These are phyloP conservation scores for Drosophila mimetica DNA, from an alignment of 2,888 invertebrate genomes.

Conservation along the genomic window DNA sequence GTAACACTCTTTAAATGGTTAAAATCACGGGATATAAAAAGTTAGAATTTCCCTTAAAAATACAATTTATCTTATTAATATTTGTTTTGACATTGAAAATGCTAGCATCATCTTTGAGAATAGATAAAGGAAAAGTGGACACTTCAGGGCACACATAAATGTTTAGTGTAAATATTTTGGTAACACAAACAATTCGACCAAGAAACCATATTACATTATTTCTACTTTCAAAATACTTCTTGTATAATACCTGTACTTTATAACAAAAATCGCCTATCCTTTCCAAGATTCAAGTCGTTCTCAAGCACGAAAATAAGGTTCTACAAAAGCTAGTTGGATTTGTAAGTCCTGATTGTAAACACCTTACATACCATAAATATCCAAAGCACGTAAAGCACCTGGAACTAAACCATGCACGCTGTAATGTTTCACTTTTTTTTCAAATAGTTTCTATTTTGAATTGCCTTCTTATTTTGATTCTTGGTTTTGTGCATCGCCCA, in stretches of 20 bases:
- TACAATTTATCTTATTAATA: too few relatives aligned
- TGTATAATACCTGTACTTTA: slow-evolving; percentile 11
- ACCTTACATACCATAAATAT: neutral
- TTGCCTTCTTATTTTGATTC: slow-evolving; percentile 42
- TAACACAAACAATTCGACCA: neutral
- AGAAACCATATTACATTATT: neutral
- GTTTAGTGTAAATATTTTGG: too few relatives aligned
- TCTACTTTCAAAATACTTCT: neutral
- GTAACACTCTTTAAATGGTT: neutral
- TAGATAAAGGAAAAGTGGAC: too few relatives aligned
- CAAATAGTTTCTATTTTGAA: slow-evolving; percentile 12
- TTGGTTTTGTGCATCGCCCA: slow-evolving; percentile 26
- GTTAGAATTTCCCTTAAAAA: too few relatives aligned
- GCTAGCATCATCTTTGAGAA: neutral
- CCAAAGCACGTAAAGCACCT: neutral
- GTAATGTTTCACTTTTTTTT: neutral
- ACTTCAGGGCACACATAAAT: too few relatives aligned
- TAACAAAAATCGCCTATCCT: slow-evolving; percentile 10
- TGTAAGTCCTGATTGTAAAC: slow-evolving; percentile 24
- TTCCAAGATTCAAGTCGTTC: slow-evolving; percentile 70
- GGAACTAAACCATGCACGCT: slow-evolving; percentile 11
- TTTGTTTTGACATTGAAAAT: neutral
- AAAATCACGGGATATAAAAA: too few relatives aligned
- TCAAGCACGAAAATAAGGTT: slow-evolving; percentile 73
- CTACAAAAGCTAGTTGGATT: slow-evolving; percentile 61